Evolutionary conservation across 2,888 invertebrate genomes (phyloP), one percentile per base, ranked within the genome.

Genomic region (Sinodicranocentrus sp.): DNA sequence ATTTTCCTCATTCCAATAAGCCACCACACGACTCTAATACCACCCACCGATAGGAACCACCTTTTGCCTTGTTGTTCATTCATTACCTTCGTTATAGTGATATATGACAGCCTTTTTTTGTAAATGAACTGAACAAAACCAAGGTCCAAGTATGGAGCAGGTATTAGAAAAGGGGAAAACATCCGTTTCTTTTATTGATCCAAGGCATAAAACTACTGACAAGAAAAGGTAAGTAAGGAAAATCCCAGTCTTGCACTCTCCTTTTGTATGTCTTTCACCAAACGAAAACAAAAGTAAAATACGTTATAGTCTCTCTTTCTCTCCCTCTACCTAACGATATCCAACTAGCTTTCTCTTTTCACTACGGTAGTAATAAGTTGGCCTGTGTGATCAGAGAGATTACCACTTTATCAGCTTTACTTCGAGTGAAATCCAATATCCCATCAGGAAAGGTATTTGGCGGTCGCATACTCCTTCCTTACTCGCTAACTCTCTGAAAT

Each of bases 391-490:
- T 77, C 67, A 77, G 39, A 48, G 52, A 70, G 78, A 78, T 78
- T 78, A 78, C 78, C 61, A 70, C 70, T 78, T 78, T 70, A 78
- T 78, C 78, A 70, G 78, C 57, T 19, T 8, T 2, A 19, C 21
- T 75, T 65, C 75, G 52, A 63, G 48, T 73, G 63, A 75, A 75
- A 65, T 65, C 63, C 75, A 75, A 75, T 63, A 75, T 75, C 65
- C 75, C 54, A 63, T 63, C 63, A 63, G 52, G 52, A 54, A 52
- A 65, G 52, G 75, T 65, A 65, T 48, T 63, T 23, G 19, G 23
- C 57, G 52, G 57, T n/a, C 57, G 10, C 15, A 19, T 57, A 21
- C 23, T 8, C 23, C 26, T 68, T 23, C 44, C 48, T 48, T 68
- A n/a, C 17, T 39, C 39, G 15, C 33, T 33, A 10, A 6, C 33